These are phyloP conservation scores for Phymanthus crucifer DNA, from an alignment of 92 coral and sea anemone species.

Conservation along the genomic window DNA sequence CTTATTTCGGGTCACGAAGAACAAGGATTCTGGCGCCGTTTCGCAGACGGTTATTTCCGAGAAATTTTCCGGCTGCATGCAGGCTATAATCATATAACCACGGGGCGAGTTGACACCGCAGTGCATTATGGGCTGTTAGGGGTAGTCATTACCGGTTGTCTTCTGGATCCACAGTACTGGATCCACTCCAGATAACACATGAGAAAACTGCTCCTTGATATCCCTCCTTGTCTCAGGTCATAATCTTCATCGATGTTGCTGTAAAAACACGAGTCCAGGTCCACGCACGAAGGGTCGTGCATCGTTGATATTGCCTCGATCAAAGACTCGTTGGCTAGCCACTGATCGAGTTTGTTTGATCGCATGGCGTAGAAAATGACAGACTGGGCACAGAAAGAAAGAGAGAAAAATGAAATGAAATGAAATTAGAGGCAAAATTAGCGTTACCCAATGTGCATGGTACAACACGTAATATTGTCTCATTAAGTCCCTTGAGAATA, in stretches of 20 bases:
- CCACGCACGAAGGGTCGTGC: slow-evolving; percentile 71
- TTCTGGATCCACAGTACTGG: slow-evolving; percentile 86
- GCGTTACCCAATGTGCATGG: no score
- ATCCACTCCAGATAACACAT: slow-evolving; percentile 86
- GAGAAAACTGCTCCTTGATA: slow-evolving; percentile 80
- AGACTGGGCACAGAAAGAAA: slow-evolving; percentile 55
- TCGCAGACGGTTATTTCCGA: no score
- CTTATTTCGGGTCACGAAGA: no score
- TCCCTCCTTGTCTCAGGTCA: slow-evolving; percentile 85
- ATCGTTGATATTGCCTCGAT: slow-evolving; percentile 61
- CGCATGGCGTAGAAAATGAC: slow-evolving; percentile 87
- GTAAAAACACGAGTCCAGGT: slow-evolving; percentile 82
- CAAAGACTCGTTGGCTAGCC: slow-evolving; percentile 70
- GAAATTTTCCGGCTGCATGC: no score
- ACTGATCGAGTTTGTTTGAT: slow-evolving; percentile 82
- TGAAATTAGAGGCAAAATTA: no score
- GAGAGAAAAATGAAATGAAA: not conserved
- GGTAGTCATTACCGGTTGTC: slow-evolving; percentile 66
- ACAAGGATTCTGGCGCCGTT: no score
- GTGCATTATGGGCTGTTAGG: no score
- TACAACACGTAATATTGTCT: no score
- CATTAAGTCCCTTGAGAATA: no score
- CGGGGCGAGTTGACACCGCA: no score
- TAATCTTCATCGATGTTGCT: slow-evolving; percentile 98
- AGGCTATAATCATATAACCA: no score